Evolutionary conservation across 2,888 invertebrate species (phyloP).

Genomic region (Agrotis puta): DNA sequence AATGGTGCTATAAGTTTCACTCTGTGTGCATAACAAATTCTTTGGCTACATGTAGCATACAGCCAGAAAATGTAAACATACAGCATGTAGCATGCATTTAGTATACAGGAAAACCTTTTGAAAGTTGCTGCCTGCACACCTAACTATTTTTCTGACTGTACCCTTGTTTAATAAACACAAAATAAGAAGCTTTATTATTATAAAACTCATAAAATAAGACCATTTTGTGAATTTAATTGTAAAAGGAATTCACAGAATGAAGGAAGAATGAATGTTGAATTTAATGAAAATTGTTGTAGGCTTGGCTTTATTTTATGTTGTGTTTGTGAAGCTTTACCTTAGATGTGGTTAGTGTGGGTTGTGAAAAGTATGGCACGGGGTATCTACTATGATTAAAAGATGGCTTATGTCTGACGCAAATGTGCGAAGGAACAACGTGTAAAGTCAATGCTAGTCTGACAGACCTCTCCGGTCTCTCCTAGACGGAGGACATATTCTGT

Average conservation of each 20-base stretch:
- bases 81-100: too few species aligned
- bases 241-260: constrained; percentile 29
- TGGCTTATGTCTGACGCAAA: too few species aligned
- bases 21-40: too few species aligned
- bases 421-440: too few species aligned
- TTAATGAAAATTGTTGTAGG: constrained; percentile 38
- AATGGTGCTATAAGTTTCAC: too few species aligned
- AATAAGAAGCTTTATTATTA: constrained; percentile 47
- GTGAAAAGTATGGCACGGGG: not conserved
- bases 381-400: not conserved
- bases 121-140: too few species aligned
- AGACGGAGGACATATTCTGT: too few species aligned
- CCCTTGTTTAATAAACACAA: constrained; percentile 41
- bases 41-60: too few species aligned
- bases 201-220: constrained; percentile 36
- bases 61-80: too few species aligned
- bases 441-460: too few species aligned
- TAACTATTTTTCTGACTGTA: not conserved
- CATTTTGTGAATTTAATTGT: constrained; percentile 41
- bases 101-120: too few species aligned
- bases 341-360: not conserved
- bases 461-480: too few species aligned
- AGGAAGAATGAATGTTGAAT: constrained; percentile 27
- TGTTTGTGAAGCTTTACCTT: not conserved
- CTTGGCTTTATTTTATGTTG: constrained; percentile 16